These are phyloP conservation scores for Saimiri boliviensis DNA, from an alignment of 2,113 vertebrate genomes.

Conservation along the genomic window DNA sequence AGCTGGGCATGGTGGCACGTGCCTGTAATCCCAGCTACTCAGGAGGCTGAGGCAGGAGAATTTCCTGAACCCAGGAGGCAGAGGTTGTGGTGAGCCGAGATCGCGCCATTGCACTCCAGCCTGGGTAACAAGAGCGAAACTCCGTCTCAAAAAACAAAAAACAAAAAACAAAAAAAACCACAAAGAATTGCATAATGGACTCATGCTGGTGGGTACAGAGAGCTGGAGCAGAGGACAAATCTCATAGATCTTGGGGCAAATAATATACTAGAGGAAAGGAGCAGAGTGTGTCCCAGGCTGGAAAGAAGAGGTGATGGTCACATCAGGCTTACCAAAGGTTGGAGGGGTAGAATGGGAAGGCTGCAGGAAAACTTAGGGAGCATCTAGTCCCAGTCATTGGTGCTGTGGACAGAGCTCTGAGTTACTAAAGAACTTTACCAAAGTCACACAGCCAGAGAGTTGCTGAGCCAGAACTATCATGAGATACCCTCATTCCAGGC, in stretches of 20 bases:
- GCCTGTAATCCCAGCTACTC: no score
- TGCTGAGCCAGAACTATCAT: not conserved
- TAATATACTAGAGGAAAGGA: not conserved
- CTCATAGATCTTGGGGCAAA: not conserved
- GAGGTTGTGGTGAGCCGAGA: no score
- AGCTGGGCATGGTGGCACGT: no score
- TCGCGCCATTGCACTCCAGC: no score
- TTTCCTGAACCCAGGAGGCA: no score
- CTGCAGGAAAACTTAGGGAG: not conserved
- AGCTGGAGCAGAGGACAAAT: not conserved
- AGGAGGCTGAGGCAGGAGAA: no score
- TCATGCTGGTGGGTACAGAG: not conserved
- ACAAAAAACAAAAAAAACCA: no score
- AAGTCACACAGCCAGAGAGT: not conserved
- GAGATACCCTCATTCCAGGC: fast-evolving
- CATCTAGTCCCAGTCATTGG: no score
- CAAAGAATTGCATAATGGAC: not conserved
- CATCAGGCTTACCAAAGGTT: not conserved
- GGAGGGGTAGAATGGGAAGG: not conserved
- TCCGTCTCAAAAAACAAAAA: no score
- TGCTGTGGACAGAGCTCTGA: not conserved
- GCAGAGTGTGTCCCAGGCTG: not conserved
- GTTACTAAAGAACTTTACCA: not conserved
- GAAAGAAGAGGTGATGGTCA: not conserved
- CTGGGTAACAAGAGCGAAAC: no score